Evolutionary conservation across 1,140 invertebrate genomes (phyloP).

Genomic region (Oedothorax gibbosus): DNA sequence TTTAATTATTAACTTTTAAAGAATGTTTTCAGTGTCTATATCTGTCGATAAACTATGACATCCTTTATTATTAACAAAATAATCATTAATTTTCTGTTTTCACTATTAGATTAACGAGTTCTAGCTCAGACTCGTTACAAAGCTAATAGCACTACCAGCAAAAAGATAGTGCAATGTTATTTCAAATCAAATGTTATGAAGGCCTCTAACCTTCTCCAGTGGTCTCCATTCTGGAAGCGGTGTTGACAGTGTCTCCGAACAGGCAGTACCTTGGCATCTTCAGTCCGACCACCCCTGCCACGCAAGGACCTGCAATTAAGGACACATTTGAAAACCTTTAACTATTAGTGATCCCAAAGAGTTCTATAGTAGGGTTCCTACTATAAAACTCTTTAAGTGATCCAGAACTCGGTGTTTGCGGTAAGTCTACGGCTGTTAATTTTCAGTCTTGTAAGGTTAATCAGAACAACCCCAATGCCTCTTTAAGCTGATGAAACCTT

Average conservation of each 20-base stretch:
- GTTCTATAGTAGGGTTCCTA: not conserved
- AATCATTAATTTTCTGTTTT: no score
- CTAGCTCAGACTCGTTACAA: no score
- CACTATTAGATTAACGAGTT: no score
- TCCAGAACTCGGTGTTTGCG: not conserved
- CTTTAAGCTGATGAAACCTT: not conserved
- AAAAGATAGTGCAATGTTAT: not conserved
- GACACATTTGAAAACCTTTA: slow-evolving; percentile 2
- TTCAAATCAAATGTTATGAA: not conserved
- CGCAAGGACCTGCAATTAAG: slow-evolving; percentile 68
- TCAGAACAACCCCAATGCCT: not conserved
- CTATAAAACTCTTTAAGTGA: not conserved
- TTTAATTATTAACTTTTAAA: not conserved
- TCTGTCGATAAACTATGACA: no score
- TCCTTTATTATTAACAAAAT: no score
- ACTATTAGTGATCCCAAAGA: not conserved
- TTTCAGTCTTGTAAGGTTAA: not conserved
- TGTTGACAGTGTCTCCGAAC: slow-evolving; percentile 93
- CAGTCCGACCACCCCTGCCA: slow-evolving; percentile 82
- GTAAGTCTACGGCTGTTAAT: not conserved
- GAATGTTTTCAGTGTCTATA: no score
- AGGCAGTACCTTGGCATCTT: slow-evolving; percentile 93
- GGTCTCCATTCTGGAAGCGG: slow-evolving; percentile 93
- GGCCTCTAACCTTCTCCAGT: slow-evolving; percentile 76
- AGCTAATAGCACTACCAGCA: no score